A percentile compares a stretch with the other conserved stretches of the same genome.
These are phyloP conservation scores for Hydropotes inermis DNA, from an alignment of 2,113 vertebrate species.

Conservation along the genomic window DNA sequence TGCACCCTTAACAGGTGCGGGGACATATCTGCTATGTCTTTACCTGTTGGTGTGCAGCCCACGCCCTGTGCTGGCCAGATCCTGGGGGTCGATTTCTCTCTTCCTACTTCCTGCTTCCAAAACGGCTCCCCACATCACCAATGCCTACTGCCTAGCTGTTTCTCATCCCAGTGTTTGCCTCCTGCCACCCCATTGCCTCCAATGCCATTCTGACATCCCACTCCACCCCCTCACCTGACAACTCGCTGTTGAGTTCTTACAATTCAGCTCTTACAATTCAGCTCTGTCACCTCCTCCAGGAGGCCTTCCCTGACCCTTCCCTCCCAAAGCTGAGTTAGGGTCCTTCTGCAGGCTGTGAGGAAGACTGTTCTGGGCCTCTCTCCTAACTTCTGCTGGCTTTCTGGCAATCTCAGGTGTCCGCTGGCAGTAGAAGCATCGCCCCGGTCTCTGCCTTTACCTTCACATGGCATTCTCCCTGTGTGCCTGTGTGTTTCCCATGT, in stretches of 20 bases:
- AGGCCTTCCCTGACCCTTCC: neutral
- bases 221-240: neutral
- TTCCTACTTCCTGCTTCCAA: neutral
- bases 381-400: neutral
- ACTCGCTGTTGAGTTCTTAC: neutral
- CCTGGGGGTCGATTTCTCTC: too few species aligned
- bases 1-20: neutral
- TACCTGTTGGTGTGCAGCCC: fast-evolving
- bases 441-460: neutral
- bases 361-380: neutral
- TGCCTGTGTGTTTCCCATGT: neutral
- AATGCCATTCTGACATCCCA: neutral
- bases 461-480: fast-evolving
- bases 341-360: neutral
- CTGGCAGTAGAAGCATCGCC: neutral
- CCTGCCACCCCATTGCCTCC: fast-evolving
- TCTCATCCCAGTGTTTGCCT: neutral
- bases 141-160: neutral
- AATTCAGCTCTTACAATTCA: neutral
- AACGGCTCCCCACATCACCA: neutral
- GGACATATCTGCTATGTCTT: fast-evolving
- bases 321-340: neutral
- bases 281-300: neutral
- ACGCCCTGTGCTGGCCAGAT: neutral
- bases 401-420: neutral